Conservation (phyloP, 2,113 vertebrate genomes). For the Nyctereutes procyonoides region DNA sequence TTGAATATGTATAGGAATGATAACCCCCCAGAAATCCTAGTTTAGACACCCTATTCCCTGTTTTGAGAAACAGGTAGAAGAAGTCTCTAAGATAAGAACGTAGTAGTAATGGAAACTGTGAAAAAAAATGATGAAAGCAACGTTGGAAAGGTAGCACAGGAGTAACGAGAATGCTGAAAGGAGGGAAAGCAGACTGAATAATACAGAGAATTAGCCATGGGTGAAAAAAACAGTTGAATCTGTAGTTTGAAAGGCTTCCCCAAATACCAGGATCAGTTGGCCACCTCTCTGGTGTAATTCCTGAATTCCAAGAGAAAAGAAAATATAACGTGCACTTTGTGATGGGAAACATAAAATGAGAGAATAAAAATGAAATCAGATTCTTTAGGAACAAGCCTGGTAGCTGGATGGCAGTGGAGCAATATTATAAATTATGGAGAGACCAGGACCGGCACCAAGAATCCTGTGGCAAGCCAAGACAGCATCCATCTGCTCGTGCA, state of each 20-base stretch:
- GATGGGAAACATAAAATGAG: not conserved
- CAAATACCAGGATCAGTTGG: not conserved
- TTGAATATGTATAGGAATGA: not conserved
- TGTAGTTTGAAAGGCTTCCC: not conserved
- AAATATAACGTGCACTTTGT: not conserved
- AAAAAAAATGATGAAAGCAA: not conserved
- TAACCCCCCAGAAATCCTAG: not conserved
- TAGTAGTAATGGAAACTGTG: not conserved
- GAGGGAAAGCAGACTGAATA: not conserved
- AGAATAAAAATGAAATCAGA: not conserved
- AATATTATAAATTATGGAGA: not conserved
- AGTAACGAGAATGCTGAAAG: not conserved
- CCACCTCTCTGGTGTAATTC: not conserved
- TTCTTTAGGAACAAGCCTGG: not conserved
- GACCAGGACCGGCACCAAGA: not conserved
- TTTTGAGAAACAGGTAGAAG: slow-evolving; percentile 4
- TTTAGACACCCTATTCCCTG: not conserved
- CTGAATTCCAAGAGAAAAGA: not conserved
- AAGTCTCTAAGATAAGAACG: not conserved
- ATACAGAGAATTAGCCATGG: not conserved
- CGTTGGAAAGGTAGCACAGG: not conserved
- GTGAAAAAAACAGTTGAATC: not conserved
- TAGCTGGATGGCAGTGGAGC: not conserved
- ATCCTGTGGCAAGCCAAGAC: not conserved
- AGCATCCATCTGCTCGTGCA: not conserved